Percentiles rank a stretch among this genome's conserved stretches.
Evolutionary conservation across 1,140 invertebrate genomes (phyloP).

Genomic region (Marisa cornuarietis): DNA sequence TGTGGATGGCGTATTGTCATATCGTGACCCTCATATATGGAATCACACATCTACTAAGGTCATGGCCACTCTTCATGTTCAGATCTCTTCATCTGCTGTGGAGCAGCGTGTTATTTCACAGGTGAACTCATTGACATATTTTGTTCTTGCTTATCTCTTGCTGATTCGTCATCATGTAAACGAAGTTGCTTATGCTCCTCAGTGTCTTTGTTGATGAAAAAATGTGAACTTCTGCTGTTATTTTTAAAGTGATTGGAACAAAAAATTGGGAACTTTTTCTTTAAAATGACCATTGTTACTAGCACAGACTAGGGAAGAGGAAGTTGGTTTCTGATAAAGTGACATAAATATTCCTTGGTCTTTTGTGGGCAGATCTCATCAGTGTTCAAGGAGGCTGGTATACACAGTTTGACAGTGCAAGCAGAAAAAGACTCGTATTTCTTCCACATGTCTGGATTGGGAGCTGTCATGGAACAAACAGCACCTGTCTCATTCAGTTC

Average conservation of each 20-base stretch:
- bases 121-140: constrained; percentile 38
- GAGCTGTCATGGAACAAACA: constrained; percentile 35
- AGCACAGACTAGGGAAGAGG: no score
- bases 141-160: background rate
- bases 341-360: background rate
- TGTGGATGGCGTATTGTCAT: constrained; percentile 66
- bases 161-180: background rate
- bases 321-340: no score
- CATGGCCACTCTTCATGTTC: constrained; percentile 65
- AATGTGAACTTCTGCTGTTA: no score
- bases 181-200: no score
- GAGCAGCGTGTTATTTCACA: constrained; percentile 66
- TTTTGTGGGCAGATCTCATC: constrained; percentile 55
- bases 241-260: no score
- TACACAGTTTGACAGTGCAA: constrained; percentile 63
- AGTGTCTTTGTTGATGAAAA: no score
- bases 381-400: constrained; percentile 63
- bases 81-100: constrained; percentile 61
- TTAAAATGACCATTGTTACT: no score
- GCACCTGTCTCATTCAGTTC: background rate
- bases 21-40: constrained; percentile 68
- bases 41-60: constrained; percentile 64
- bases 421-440: constrained; percentile 66
- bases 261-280: no score
- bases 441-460: constrained; percentile 64